These are phyloP conservation scores for Falco peregrinus DNA, from an alignment of 2,797 vertebrate species.

Conservation along the genomic window DNA sequence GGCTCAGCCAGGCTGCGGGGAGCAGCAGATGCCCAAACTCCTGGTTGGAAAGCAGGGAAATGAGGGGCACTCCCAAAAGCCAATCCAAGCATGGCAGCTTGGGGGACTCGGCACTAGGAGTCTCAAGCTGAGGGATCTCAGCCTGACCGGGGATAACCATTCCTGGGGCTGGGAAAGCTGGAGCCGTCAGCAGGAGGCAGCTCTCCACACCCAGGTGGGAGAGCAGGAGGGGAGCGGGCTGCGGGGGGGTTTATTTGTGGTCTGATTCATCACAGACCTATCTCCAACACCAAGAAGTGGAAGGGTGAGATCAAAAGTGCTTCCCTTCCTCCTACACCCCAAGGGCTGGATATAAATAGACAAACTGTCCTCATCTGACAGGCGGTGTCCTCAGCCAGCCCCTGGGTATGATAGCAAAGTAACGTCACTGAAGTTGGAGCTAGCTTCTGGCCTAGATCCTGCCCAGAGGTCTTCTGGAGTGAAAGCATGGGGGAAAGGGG, in stretches of 20 bases:
- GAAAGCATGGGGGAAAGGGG: not conserved
- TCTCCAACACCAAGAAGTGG: not conserved
- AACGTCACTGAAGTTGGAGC: fast-evolving
- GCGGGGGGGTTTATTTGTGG: not conserved
- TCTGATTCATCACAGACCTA: not conserved
- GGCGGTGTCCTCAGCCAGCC: not conserved
- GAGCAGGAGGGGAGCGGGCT: not conserved
- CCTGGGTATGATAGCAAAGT: not conserved
- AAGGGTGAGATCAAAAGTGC: not conserved
- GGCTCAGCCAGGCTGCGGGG: not conserved
- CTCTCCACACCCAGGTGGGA: not conserved
- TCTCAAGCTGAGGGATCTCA: not conserved
- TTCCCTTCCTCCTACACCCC: not conserved
- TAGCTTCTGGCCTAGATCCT: not conserved
- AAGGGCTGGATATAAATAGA: not conserved
- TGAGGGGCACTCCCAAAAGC: not conserved
- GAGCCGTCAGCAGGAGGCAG: not conserved
- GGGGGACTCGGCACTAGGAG: not conserved
- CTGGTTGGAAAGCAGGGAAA: not conserved
- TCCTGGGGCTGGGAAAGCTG: not conserved
- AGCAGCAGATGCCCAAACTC: not conserved
- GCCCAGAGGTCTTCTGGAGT: not conserved
- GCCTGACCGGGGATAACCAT: not conserved
- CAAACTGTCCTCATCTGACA: not conserved
- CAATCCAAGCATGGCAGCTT: not conserved